Conservation (phyloP, 2,888 invertebrate genomes). For the Drosophila atripex region DNA sequence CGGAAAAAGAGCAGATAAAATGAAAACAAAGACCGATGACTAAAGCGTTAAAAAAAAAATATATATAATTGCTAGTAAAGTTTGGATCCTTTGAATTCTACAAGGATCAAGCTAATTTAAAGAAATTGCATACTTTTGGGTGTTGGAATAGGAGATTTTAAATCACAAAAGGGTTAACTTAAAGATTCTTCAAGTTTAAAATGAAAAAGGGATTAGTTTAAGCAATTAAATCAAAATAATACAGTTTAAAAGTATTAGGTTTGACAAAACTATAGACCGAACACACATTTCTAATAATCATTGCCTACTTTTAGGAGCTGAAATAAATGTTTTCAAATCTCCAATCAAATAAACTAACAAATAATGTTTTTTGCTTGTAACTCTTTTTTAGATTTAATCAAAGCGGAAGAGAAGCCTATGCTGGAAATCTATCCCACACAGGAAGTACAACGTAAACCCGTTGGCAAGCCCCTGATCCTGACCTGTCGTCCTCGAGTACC, state of each 20-base stretch:
- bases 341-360: no score
- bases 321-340: no score
- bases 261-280: no score
- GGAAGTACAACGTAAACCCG: conserved; percentile 88
- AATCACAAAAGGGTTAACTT: not conserved
- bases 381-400: conserved; percentile 67
- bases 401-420: conserved; percentile 81
- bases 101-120: not conserved
- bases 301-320: not conserved
- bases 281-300: not conserved
- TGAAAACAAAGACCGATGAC: conserved; percentile 25
- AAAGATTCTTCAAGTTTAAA: no score
- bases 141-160: not conserved
- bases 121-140: not conserved
- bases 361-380: not conserved
- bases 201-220: no score
- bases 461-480: conserved; percentile 90
- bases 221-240: not conserved
- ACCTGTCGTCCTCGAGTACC: conserved; percentile 91
- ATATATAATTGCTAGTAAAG: conserved; percentile 2
- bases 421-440: conserved; percentile 89
- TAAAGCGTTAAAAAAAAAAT: conserved; percentile 2
- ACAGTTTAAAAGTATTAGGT: no score
- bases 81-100: not conserved
- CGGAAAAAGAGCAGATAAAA: conserved; percentile 33